Evolutionary conservation across 2,888 invertebrate species (phyloP).

Genomic region (Graphium colonna): DNA sequence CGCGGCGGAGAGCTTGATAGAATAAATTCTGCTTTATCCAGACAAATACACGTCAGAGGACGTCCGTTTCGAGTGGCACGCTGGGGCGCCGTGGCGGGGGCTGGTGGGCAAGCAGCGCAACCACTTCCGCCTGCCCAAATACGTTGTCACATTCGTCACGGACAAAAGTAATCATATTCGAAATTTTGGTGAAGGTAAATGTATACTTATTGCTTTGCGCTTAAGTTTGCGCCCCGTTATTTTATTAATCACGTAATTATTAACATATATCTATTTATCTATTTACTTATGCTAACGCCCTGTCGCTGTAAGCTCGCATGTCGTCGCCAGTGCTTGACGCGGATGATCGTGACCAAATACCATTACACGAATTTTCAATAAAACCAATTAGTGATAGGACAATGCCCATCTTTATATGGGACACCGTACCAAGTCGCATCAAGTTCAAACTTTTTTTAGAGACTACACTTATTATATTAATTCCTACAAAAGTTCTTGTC

Average conservation of each 20-base stretch:
- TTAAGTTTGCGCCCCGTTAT: constrained; percentile 65
- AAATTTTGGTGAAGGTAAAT: constrained; percentile 83
- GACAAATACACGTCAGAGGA: constrained; percentile 82
- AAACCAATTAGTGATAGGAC: too few relatives aligned
- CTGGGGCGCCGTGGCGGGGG: constrained; percentile 73
- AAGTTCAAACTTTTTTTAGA: too few relatives aligned
- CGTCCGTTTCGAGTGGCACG: constrained; percentile 82
- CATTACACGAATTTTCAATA: too few relatives aligned
- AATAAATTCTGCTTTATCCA: too few relatives aligned
- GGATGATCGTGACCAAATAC: constrained; percentile 20
- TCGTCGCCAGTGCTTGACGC: constrained; percentile 23
- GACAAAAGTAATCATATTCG: constrained; percentile 81
- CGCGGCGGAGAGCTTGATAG: too few relatives aligned
- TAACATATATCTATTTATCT: constrained; percentile 37
- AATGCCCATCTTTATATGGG: too few relatives aligned
- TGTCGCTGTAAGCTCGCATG: constrained; percentile 41
- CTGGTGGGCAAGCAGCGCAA: constrained; percentile 74
- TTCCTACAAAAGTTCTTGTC: too few relatives aligned
- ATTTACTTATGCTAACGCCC: constrained; percentile 52
- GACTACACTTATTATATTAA: too few relatives aligned
- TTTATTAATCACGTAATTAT: too few relatives aligned
- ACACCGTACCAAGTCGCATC: too few relatives aligned
- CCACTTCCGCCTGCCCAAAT: constrained; percentile 82
- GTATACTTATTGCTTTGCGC: constrained; percentile 76
- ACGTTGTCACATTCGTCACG: constrained; percentile 82